Conservation (phyloP, 2,888 invertebrate genomes). For the Tinea trinotella region DNA sequence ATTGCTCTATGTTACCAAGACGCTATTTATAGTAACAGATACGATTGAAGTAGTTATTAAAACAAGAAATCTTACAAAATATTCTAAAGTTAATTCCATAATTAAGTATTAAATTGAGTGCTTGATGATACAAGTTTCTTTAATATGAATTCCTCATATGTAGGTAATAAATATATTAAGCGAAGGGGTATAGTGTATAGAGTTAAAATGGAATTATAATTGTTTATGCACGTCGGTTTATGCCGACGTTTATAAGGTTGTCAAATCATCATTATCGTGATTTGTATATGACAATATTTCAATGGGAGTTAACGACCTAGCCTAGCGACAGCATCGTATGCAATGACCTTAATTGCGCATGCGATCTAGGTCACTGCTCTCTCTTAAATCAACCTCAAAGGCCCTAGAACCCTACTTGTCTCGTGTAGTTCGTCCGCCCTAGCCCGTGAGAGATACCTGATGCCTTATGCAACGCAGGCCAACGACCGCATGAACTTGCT, state of each 20-base stretch:
- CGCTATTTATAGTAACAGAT: slow-evolving; percentile 2
- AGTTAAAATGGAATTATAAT: no score
- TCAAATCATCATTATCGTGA: neutral
- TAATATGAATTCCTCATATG: no score
- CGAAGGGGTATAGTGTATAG: no score
- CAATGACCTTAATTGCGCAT: slow-evolving; percentile 60
- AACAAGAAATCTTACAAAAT: neutral
- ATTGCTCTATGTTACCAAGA: neutral
- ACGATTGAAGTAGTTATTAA: neutral
- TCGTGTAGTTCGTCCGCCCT: slow-evolving; percentile 43
- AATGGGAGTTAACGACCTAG: neutral
- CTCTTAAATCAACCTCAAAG: slow-evolving; percentile 66
- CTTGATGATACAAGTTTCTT: no score
- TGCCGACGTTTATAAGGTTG: no score
- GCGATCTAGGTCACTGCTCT: slow-evolving; percentile 62
- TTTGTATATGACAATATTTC: slow-evolving; percentile 11
- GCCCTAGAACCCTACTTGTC: slow-evolving; percentile 66
- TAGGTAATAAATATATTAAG: no score
- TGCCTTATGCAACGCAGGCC: slow-evolving; percentile 56
- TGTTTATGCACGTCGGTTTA: no score
- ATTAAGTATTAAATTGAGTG: no score
- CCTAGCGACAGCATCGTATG: slow-evolving; percentile 35
- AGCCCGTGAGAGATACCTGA: slow-evolving; percentile 37
- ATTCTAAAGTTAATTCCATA: neutral
- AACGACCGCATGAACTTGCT: slow-evolving; percentile 49